Evolutionary conservation across 2,113 vertebrate species (phyloP).

Genomic region (Myrmophylax atrothorax): DNA sequence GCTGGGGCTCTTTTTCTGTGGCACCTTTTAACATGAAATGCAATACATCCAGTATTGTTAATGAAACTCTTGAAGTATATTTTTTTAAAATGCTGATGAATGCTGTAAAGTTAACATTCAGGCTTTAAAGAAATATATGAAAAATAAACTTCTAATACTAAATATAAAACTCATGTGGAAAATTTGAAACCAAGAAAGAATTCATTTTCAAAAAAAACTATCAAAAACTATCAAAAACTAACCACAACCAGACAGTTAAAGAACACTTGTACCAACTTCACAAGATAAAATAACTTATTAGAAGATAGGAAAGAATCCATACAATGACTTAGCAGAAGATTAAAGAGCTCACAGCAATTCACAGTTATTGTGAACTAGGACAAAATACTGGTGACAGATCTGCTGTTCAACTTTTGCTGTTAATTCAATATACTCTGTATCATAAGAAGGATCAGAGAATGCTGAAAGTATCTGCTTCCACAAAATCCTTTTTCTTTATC

Average conservation of each 20-base stretch:
- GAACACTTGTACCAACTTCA: background rate
- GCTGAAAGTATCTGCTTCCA: background rate
- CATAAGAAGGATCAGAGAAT: background rate
- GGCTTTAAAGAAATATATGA: background rate
- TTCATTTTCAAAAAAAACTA: background rate
- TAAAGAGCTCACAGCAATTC: background rate
- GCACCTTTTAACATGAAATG: background rate
- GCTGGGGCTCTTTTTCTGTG: background rate
- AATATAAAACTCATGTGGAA: background rate
- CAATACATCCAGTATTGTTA: background rate
- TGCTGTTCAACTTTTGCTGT: background rate
- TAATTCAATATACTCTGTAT: background rate
- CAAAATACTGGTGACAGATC: background rate
- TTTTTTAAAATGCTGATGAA: fast-evolving
- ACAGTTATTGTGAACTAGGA: background rate
- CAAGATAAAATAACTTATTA: background rate
- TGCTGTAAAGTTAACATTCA: background rate
- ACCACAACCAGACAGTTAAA: background rate
- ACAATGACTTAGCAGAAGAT: background rate
- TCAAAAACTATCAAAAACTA: background rate
- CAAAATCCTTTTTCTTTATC: background rate
- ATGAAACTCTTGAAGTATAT: background rate
- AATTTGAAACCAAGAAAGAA: background rate
- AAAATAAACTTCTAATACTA: background rate
- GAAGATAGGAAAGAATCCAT: background rate